Conservation (phyloP, 2,797 vertebrate genomes). For the Uromys caudimaculatus region DNA sequence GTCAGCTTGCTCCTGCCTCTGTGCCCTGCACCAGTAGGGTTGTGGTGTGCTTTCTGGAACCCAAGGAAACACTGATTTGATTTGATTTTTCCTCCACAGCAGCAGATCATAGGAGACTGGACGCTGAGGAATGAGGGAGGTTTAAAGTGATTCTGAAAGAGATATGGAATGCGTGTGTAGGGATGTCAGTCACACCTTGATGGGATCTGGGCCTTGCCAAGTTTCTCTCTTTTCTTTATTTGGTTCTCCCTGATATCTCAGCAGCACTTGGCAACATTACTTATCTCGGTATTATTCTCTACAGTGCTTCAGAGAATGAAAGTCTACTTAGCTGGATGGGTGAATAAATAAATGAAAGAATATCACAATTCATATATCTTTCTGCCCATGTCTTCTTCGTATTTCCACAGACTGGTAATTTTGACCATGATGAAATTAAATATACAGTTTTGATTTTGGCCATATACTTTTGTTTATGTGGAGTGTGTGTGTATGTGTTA, state of each 20-base stretch:
- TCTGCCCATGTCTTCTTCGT: background rate
- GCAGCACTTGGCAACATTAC: background rate
- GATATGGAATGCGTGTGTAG: background rate
- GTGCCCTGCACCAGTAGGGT: background rate
- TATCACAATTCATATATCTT: background rate
- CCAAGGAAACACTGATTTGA: conserved; percentile 14
- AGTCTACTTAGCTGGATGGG: background rate
- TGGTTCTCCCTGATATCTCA: background rate
- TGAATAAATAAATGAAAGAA: background rate
- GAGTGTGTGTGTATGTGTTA: background rate
- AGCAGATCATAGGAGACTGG: conserved; percentile 11
- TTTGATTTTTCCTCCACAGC: background rate
- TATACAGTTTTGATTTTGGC: background rate
- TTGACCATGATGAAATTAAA: background rate
- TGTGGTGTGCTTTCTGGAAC: background rate
- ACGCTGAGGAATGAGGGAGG: background rate
- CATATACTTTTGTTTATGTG: background rate
- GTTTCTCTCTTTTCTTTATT: background rate
- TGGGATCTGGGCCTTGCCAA: background rate
- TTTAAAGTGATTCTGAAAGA: conserved; percentile 10
- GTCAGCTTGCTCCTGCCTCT: background rate
- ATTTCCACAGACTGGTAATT: background rate
- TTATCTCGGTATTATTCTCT: background rate
- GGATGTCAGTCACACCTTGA: background rate
- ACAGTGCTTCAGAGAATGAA: background rate